Conservation (phyloP, 2,113 vertebrate species). For the Jaculus jaculus region DNA sequence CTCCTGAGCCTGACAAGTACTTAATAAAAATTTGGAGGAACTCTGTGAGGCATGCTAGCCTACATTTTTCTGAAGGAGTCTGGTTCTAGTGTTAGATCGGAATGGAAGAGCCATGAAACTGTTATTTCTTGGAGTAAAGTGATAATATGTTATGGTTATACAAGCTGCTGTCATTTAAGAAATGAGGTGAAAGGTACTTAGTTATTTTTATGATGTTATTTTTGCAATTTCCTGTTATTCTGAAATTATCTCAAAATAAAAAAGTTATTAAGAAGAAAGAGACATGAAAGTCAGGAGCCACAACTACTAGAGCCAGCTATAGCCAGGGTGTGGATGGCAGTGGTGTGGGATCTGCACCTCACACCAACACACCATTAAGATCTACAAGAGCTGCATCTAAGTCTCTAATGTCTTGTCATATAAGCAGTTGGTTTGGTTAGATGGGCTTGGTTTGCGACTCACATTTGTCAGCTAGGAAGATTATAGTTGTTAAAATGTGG, state of each 20-base stretch:
- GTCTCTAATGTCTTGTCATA: not conserved
- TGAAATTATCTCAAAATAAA: conserved; percentile 20
- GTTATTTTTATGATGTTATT: not conserved
- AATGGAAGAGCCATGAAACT: not conserved
- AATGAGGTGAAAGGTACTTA: not conserved
- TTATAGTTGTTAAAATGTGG: not conserved
- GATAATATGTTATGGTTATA: not conserved
- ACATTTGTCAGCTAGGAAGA: not conserved
- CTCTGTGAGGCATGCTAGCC: not conserved
- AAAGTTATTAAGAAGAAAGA: not conserved
- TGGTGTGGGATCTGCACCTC: rapidly evolving
- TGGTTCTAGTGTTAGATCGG: not conserved
- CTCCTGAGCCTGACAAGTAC: not conserved
- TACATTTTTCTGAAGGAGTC: not conserved
- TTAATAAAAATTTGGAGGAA: not conserved
- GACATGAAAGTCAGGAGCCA: not conserved
- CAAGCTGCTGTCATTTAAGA: not conserved
- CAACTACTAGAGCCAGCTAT: not conserved
- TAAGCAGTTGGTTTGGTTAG: not conserved
- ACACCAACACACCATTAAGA: not conserved
- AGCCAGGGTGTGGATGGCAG: not conserved
- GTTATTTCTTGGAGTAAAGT: not conserved
- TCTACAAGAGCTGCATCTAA: not conserved
- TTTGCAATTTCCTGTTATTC: not conserved
- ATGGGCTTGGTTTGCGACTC: not conserved